Percentiles rank a stretch among this genome's conserved stretches.
These are phyloP conservation scores for Tachina lurida DNA, from an alignment of 2,888 invertebrate species.

Conservation along the genomic window DNA sequence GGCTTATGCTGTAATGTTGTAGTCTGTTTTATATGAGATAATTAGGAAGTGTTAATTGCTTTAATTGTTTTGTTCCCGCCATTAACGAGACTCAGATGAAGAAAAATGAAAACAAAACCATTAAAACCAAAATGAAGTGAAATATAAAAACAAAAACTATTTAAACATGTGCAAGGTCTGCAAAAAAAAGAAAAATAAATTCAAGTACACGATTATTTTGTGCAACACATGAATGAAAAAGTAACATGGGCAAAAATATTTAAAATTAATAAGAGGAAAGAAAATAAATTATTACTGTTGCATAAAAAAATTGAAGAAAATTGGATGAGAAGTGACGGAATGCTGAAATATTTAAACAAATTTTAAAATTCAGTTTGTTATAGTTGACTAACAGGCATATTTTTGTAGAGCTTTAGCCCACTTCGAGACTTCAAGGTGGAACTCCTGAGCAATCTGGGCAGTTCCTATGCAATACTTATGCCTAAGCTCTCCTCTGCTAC, in stretches of 20 bases:
- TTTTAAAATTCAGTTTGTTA: too few relatives aligned
- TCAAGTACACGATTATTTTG: neutral
- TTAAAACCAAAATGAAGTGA: conserved; percentile 39
- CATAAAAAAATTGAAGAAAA: too few relatives aligned
- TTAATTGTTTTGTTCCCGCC: conserved; percentile 71
- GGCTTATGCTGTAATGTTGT: conserved; percentile 42
- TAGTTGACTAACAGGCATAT: too few relatives aligned
- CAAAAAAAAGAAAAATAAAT: conserved; percentile 7
- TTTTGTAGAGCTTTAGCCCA: too few relatives aligned
- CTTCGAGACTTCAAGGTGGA: too few relatives aligned
- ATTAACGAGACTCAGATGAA: conserved; percentile 59
- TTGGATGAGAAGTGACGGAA: too few relatives aligned
- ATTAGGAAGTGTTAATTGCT: conserved; percentile 72
- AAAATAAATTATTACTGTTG: neutral
- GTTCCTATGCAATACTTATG: too few relatives aligned
- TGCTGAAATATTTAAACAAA: too few relatives aligned
- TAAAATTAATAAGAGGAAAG: conserved; percentile 17
- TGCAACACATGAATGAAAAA: conserved; percentile 22
- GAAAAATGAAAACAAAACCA: conserved; percentile 53
- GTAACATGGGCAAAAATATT: conserved; percentile 1
- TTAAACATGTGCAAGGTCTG: conserved; percentile 40
- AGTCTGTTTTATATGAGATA: conserved; percentile 66
- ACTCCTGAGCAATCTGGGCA: too few relatives aligned
- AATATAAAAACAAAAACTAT: conserved; percentile 29
- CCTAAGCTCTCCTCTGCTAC: too few relatives aligned